Evolutionary conservation across 2,113 vertebrate species (phyloP), one percentile per base, ranked within the genome.

Genomic region (Anoplopoma fimbria): DNA sequence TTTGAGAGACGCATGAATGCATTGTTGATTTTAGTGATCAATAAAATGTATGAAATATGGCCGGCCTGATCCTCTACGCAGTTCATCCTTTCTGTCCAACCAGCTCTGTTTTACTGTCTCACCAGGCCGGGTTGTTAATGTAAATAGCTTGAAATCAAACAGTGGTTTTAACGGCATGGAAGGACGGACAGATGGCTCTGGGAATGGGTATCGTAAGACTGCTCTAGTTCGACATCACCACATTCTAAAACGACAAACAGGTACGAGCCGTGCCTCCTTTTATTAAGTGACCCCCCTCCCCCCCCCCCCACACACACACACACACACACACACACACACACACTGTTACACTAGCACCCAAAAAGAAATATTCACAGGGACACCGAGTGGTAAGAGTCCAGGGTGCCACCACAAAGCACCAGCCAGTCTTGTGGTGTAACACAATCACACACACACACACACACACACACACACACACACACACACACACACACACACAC

Each of bases 161-260:
- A 25, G 36, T 45, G 70, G 42, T 60, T 78, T 82, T 69, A 82
- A 76, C 15, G 8, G 53, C 53, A 27, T 6, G 6, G 25, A 57
- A 76, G 53, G 36, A 47, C 62, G 23, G 73, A 69, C 38, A 71
- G 88, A 93, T 87, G 90, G 90, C 89, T 92, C 91, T 92, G 90
- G 90, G 90, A 92, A 53, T 75, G 63, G 81, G 87, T 81, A 82
- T 75, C n/a, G n/a, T 86, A 92, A 86, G 81, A 94, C 94, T 93
- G 93, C 89, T 94, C 93, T 93, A 94, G 77, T 90, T 93, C 79
- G 78, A 93, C 89, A 88, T 91, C 84, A 93, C 86, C 92, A 94
- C 92, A 82, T 89, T 92, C 91, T 94, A 94, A 92, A 90, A 93
- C 85, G 61, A 93, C 91, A 90, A n/a, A 93, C 87, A 92, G 90